phyloP scores from a whole-genome alignment of 2,113 vertebrate species.

The Paramormyrops kingsleyae region DNA sequence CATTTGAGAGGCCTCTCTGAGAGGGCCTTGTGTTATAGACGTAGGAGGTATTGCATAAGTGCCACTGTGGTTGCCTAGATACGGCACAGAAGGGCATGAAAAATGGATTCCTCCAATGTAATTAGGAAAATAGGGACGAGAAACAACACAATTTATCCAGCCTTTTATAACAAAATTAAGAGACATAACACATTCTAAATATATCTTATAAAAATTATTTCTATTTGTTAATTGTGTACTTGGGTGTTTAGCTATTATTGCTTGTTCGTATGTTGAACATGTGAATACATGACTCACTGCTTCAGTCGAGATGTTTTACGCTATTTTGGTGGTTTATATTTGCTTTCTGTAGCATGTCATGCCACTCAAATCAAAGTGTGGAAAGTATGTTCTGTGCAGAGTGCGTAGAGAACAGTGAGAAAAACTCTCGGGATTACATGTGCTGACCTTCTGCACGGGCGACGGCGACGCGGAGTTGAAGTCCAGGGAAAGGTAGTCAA shows the following conservation, averaged over 20 bases:
- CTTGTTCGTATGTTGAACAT: neutral
- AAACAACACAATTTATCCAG: neutral
- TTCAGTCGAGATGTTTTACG: neutral
- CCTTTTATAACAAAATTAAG: neutral
- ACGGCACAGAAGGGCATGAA: neutral
- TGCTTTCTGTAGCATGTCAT: neutral
- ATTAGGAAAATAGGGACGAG: neutral
- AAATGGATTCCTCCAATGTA: constrained; percentile 8
- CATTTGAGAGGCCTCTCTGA: neutral
- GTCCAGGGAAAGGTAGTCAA: constrained; percentile 92
- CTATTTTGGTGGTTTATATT: neutral
- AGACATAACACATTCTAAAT: neutral
- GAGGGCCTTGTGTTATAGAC: neutral
- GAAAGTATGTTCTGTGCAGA: neutral
- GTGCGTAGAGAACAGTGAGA: neutral
- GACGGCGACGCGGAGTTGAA: constrained; percentile 87
- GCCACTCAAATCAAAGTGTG: neutral
- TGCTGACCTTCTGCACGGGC: constrained; percentile 81
- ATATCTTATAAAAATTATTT: neutral
- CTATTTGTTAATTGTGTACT: neutral
- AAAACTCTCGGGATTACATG: neutral
- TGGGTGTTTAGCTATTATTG: neutral
- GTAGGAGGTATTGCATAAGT: neutral
- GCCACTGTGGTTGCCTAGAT: constrained; percentile 28
- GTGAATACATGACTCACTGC: neutral